Evolutionary conservation across 2,113 vertebrate species (phyloP).

Genomic region (Brachypteracias leptosomus): DNA sequence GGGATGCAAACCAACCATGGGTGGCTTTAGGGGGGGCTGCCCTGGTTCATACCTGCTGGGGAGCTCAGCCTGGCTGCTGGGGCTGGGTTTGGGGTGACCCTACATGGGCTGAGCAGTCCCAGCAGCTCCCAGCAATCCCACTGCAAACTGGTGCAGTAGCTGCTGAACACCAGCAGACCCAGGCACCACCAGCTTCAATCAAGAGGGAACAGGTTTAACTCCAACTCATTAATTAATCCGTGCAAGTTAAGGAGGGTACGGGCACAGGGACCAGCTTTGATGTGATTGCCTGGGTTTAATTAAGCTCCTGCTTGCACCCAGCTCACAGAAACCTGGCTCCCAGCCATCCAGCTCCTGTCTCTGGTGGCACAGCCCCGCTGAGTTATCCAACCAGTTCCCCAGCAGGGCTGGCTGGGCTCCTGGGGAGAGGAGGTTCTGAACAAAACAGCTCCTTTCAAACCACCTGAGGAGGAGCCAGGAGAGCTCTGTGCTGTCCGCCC

Average conservation of each 20-base stretch:
- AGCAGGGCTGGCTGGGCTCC: not conserved
- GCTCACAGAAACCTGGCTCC: not conserved
- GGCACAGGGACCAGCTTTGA: not conserved
- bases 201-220: not conserved
- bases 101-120: not conserved
- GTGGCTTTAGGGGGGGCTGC: not conserved
- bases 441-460: not conserved
- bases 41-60: not conserved
- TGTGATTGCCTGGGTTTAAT: conserved; percentile 37
- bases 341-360: not conserved
- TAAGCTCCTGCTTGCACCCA: not conserved
- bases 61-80: not conserved
- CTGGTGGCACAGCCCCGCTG: not conserved
- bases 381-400: not conserved
- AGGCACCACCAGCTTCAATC: not conserved
- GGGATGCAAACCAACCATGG: accelerated
- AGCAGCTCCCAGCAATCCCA: not conserved
- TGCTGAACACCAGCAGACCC: not conserved
- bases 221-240: conserved; percentile 6
- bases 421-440: not conserved
- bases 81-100: not conserved
- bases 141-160: not conserved
- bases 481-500: not conserved
- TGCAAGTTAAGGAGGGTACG: not conserved
- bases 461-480: not conserved